Conservation (phyloP, 2,888 invertebrate genomes). For the Agrilus biguttatus region DNA sequence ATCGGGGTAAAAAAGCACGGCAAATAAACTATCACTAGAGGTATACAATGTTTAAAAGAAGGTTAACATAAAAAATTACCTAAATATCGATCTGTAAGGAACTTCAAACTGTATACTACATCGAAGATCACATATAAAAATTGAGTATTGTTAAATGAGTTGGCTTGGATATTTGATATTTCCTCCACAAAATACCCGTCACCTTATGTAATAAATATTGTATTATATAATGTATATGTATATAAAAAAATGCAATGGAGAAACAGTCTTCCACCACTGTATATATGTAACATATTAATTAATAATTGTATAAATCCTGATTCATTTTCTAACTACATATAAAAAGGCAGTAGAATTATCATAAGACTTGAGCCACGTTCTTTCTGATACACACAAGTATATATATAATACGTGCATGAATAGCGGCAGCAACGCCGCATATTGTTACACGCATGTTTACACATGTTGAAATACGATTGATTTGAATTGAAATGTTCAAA, state of each 20-base stretch:
- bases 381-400: no score
- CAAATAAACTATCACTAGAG: no score
- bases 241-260: not conserved
- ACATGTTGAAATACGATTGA: no score
- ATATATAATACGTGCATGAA: no score
- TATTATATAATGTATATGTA: not conserved
- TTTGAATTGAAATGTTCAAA: no score
- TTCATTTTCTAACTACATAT: no score
- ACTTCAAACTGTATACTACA: not conserved
- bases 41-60: not conserved
- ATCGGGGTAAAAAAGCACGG: not conserved
- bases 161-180: slow-evolving; percentile 14
- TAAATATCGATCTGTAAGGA: not conserved
- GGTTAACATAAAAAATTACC: not conserved
- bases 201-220: slow-evolving; percentile 10
- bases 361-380: no score
- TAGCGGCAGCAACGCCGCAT: no score
- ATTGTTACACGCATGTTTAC: no score
- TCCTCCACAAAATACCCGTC: slow-evolving; percentile 16
- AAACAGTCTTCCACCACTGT: not conserved
- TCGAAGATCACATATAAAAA: slow-evolving; percentile 23
- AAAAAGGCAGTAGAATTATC: no score
- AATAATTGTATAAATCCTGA: no score
- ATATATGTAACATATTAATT: no score
- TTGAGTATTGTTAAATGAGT: slow-evolving; percentile 25